Evolutionary conservation across 2,113 vertebrate species (phyloP), one percentile per base, ranked within the genome.

Genomic region (Sinocyclocheilus anophthalmus): DNA sequence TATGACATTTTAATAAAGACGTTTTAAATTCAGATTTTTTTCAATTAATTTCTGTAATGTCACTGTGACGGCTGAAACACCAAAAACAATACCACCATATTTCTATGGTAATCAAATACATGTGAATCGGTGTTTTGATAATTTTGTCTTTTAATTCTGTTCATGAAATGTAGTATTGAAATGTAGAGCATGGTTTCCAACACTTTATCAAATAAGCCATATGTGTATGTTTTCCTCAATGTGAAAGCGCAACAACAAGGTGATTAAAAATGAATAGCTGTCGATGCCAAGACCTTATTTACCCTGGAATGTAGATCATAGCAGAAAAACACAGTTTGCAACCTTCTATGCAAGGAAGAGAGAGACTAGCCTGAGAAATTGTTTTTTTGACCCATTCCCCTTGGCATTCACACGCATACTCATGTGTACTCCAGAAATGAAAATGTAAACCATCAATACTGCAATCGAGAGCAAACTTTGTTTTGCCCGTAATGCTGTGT

Each of bases 211-310:
- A 48, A 48, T 11, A 3, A 48, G 45, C 10, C 2, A 3, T 45
- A 45, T 13, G 8, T 13, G 3, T 45, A 80, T 65, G 16, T n/a
- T 69, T 59, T 26, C 24, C 69, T 69, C 59, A 80, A 20, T 50
- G 42, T 81, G 79, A 81, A 67, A 72, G 39, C 22, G 13, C 63
- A 88, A 57, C 84, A 83, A 86, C 77, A 81, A 86, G 85, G 72
- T 86, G 84, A 88, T 89, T 63, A 90, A 90, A 87, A 86, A 85
- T 87, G 57, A 81, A 88, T 84, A 80, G 11, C 37, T 16, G 3
- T 24, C 7, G 14, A 75, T 81, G 88, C 61, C 30, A 59, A 55
- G 82, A 75, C 55, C 84, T 84, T 78, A 87, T 86, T 89, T 87
- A 77, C 75, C 65, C 79, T 70, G 80, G 83, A 88, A 84, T 73